phyloP scores from a whole-genome alignment of 2,888 invertebrate genomes.

The Teleogryllus oceanicus region DNA sequence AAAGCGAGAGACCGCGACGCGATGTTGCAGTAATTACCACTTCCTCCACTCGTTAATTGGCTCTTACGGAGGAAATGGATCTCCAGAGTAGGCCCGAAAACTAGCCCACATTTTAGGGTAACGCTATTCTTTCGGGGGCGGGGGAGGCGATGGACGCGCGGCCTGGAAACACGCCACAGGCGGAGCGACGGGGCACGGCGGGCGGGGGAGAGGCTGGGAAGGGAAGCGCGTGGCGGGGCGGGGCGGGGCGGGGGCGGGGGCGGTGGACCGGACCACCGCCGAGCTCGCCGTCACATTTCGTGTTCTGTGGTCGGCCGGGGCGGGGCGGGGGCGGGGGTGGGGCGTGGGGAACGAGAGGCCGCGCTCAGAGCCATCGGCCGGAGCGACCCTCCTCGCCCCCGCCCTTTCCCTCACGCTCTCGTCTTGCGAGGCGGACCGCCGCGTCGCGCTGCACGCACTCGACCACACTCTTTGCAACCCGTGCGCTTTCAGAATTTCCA shows the following conservation, averaged over 20 bases:
- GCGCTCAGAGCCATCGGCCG: not conserved
- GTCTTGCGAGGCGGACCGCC: too few relatives aligned
- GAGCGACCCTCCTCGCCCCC: too few relatives aligned
- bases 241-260: not conserved
- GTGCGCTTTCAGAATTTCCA: too few relatives aligned
- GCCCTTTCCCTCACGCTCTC: too few relatives aligned
- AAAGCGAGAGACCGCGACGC: not conserved
- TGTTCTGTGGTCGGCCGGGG: not conserved
- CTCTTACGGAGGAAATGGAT: conserved; percentile 4
- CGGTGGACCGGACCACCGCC: not conserved
- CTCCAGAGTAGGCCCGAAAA: not conserved
- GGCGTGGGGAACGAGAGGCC: not conserved
- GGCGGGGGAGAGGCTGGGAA: not conserved
- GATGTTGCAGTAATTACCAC: conserved; percentile 18
- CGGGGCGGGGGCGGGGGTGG: not conserved
- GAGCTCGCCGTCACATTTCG: not conserved
- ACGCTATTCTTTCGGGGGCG: not conserved
- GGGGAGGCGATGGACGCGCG: not conserved
- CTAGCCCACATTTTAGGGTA: not conserved
- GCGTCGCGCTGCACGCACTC: too few relatives aligned
- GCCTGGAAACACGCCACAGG: not conserved
- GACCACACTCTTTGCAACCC: too few relatives aligned
- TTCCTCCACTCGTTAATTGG: conserved; percentile 18
- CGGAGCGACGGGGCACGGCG: too few relatives aligned
- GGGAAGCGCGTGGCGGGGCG: not conserved